Evolutionary conservation across 2,797 vertebrate species (phyloP).

Genomic region (Tolypeutes matacus): DNA sequence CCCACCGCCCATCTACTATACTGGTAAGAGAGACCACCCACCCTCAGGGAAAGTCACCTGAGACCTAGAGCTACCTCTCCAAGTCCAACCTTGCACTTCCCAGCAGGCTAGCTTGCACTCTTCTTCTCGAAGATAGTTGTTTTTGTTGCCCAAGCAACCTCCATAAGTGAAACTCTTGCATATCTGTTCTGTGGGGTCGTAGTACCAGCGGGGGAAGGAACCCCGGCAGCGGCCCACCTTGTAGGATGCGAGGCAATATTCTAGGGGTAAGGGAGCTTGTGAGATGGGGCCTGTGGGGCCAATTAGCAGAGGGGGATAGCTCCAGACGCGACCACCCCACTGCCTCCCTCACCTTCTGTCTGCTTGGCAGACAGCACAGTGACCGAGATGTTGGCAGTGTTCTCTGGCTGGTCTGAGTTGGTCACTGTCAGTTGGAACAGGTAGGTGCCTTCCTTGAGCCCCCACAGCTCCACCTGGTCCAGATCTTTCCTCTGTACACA

Average conservation of each 20-base stretch:
- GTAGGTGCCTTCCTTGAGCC: constrained; percentile 93
- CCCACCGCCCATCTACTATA: neutral
- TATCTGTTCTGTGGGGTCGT: constrained; percentile 89
- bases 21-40: neutral
- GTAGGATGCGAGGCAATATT: constrained; percentile 93
- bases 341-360: constrained; percentile 90
- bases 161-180: constrained; percentile 91
- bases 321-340: neutral
- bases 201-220: constrained; percentile 95
- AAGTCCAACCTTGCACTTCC: constrained; percentile 86
- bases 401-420: constrained; percentile 87
- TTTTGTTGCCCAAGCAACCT: constrained; percentile 93
- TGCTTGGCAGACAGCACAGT: constrained; percentile 93
- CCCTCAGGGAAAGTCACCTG: neutral
- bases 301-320: neutral
- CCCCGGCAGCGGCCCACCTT: constrained; percentile 95
- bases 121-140: constrained; percentile 93
- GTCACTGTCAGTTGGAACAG: constrained; percentile 93
- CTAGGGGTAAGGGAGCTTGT: constrained; percentile 84
- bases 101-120: constrained; percentile 93
- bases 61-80: neutral
- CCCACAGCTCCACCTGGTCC: constrained; percentile 91
- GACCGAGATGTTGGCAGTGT: constrained; percentile 90
- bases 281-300: neutral
- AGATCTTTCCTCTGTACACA: constrained; percentile 86